phyloP scores from a whole-genome alignment of 2,113 vertebrate genomes.

The Empidonax alnorum region DNA sequence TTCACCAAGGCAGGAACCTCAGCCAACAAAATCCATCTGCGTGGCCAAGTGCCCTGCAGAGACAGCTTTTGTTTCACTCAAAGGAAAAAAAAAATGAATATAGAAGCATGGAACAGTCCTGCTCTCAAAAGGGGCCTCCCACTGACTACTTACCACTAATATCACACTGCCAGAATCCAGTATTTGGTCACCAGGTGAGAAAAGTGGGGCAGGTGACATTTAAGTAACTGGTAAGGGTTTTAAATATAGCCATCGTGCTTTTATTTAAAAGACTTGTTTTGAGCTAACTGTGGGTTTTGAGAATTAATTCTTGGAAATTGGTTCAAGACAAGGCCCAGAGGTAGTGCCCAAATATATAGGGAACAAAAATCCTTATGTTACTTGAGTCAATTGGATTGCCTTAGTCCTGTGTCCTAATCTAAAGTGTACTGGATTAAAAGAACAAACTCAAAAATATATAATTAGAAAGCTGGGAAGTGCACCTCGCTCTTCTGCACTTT shows the following conservation, averaged over 20 bases:
- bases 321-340: background rate
- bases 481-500: background rate
- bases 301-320: background rate
- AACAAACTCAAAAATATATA: background rate
- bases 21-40: background rate
- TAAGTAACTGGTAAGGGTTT: background rate
- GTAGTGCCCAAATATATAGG: background rate
- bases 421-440: background rate
- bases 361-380: background rate
- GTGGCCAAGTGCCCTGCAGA: background rate
- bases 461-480: background rate
- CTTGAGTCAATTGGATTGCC: background rate
- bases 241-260: background rate
- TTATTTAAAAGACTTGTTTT: background rate
- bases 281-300: background rate
- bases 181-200: background rate
- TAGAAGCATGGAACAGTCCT: background rate
- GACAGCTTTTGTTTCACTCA: background rate
- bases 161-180: background rate
- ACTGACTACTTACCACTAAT: background rate
- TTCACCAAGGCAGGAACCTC: background rate
- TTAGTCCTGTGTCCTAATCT: background rate
- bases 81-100: background rate
- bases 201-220: background rate
- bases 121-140: background rate